phyloP scores from a whole-genome alignment of 2,888 invertebrate species.

The Ctenicera cuprea region DNA sequence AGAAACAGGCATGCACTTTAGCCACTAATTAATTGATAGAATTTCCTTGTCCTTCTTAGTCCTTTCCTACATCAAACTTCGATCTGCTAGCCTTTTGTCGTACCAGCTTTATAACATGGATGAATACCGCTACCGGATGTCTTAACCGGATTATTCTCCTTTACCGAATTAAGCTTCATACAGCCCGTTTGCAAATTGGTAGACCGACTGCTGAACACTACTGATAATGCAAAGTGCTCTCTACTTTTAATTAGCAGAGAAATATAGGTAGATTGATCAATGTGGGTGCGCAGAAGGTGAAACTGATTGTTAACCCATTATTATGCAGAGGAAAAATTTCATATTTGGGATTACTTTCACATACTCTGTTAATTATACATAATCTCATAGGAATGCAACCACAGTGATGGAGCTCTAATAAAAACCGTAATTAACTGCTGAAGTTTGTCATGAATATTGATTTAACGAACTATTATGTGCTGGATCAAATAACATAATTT shows the following conservation, averaged over 20 bases:
- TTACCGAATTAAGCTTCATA: neutral
- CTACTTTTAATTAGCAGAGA: conserved; percentile 29
- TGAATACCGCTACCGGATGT: conserved; percentile 3
- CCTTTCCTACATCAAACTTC: conserved; percentile 10
- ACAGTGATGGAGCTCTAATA: neutral
- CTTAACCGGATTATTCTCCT: conserved; percentile 18
- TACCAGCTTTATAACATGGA: neutral
- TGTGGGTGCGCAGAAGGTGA: conserved; percentile 25
- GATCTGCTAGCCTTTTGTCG: conserved; percentile 9
- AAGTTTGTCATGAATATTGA: neutral
- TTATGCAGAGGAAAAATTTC: neutral
- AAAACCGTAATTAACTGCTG: neutral
- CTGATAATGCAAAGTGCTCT: conserved; percentile 12
- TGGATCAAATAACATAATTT: neutral
- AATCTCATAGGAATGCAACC: neutral
- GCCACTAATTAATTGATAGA: conserved; percentile 21
- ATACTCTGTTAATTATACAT: neutral
- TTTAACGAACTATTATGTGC: neutral
- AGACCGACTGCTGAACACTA: neutral
- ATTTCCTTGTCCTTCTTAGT: conserved; percentile 7
- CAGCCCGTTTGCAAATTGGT: neutral
- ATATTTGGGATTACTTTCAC: neutral
- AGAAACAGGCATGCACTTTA: conserved; percentile 7
- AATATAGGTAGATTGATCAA: conserved; percentile 15
- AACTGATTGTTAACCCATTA: conserved; percentile 4